A percentile compares a stretch with the other conserved stretches of the same genome.
phyloP scores from a whole-genome alignment of 2,113 vertebrate species.

The Catharus minimus region DNA sequence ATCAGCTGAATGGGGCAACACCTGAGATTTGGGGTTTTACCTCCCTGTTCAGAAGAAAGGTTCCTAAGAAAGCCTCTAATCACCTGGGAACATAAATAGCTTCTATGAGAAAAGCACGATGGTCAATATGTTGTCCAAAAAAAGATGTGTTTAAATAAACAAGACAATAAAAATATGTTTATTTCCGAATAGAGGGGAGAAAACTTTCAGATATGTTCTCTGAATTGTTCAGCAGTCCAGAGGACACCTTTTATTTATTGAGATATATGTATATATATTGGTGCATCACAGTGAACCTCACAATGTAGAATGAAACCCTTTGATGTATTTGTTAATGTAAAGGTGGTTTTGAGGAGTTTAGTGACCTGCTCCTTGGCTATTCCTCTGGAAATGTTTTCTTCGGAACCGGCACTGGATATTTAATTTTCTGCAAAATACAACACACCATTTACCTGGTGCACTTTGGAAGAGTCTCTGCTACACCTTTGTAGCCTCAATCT shows the following conservation, averaged over 20 bases:
- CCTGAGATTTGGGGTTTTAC: neutral
- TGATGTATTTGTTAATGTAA: neutral
- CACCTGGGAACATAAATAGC: neutral
- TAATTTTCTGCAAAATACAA: neutral
- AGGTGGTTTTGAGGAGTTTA: neutral
- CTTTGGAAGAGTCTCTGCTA: neutral
- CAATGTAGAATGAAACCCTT: neutral
- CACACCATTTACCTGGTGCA: neutral
- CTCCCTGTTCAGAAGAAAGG: neutral
- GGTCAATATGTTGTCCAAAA: neutral
- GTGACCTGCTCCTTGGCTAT: neutral
- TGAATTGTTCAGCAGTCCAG: neutral
- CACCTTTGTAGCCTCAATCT: neutral
- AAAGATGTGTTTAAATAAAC: neutral
- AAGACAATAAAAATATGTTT: neutral
- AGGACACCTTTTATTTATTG: neutral
- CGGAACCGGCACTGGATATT: neutral
- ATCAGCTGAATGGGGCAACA: neutral
- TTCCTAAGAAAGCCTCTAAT: neutral
- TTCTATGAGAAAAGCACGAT: neutral
- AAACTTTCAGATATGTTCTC: neutral
- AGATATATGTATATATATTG: neutral
- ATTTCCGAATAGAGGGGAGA: neutral
- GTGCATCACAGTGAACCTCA: neutral
- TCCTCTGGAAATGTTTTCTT: neutral